Evolutionary conservation across 2,797 vertebrate genomes (phyloP).

Genomic region (Pseudomugil gertrudae): DNA sequence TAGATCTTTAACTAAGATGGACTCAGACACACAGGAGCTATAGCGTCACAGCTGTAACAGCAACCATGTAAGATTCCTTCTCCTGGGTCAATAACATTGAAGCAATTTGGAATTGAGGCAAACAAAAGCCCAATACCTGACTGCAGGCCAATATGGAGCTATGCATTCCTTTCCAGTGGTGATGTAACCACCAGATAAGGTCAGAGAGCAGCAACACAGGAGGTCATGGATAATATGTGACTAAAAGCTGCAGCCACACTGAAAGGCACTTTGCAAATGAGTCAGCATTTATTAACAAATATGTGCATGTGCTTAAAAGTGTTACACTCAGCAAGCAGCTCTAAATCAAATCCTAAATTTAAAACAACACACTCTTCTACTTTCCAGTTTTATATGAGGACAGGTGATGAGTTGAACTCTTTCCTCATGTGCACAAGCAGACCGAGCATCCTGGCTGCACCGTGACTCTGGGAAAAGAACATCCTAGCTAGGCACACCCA

Average conservation of each 20-base stretch:
- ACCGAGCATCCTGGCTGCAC: slow-evolving; percentile 61
- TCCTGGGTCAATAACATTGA: slow-evolving; percentile 42
- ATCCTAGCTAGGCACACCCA: slow-evolving; percentile 76
- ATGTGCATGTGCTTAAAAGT: slow-evolving; percentile 24
- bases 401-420: slow-evolving; percentile 57
- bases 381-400: slow-evolving; percentile 37
- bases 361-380: slow-evolving; percentile 27
- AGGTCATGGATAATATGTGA: slow-evolving; percentile 75
- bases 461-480: slow-evolving; percentile 71
- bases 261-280: slow-evolving; percentile 68
- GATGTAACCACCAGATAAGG: slow-evolving; percentile 77
- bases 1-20: slow-evolving; percentile 28
- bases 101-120: slow-evolving; percentile 41
- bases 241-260: slow-evolving; percentile 72
- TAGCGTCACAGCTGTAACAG: slow-evolving; percentile 45
- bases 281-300: slow-evolving; percentile 58
- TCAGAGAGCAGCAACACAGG: slow-evolving; percentile 46
- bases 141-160: slow-evolving; percentile 52
- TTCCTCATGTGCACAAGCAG: slow-evolving; percentile 38
- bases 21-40: too few relatives aligned
- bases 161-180: slow-evolving; percentile 67
- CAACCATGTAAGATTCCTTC: slow-evolving; percentile 49
- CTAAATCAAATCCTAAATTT: slow-evolving; percentile 33
- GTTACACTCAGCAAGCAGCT: slow-evolving; percentile 17
- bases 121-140: slow-evolving; percentile 40